Evolutionary conservation across 1,140 invertebrate species (phyloP), one percentile per base, ranked within the genome.

Genomic region (Hesperophylax magnus): DNA sequence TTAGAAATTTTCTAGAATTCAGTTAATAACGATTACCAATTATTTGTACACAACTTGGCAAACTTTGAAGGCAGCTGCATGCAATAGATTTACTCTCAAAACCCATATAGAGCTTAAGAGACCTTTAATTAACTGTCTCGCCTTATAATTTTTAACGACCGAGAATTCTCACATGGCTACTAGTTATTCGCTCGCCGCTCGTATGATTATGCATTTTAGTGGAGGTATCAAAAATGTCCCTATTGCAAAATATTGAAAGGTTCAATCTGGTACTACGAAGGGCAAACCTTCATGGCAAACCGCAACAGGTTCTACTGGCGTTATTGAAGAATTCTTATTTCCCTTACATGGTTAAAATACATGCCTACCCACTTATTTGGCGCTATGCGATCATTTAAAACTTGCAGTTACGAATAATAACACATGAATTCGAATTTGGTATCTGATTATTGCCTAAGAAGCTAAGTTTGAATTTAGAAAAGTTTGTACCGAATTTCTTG

Each of bases 171-270:
- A 22, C 18, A 24, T 20, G 18, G 58, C 24, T 4, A 47, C 39
- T 61, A 14, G 58, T 61, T 22, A 22, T 24, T 61, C 9, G 58
- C 18, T 14, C 18, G 20, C 58, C 24, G 24, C 58, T 39, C n/a
- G 65, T n/a, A 20, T 52, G 65, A 34, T 69, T 69, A 69, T 69
- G 14, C 3, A 34, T 72, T 72, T 72, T 72, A 72, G 27, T 72
- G 69, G 63, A 15, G 24, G n/a, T 72, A 72, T 54, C 69, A 22
- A 72, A 72, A 72, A 24, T 54, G 47, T 72, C 52, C 69, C 17
- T 72, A 72, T 72, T 72, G 69, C 69, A 53, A 72, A 53, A 72
- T 53, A 72, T 54, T 72, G 69, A 72, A 72, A 54, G 47, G 69
- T 54, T 11, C 69, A 72, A 54, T 54, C 22, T 5, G n/a, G 47